These are phyloP conservation scores for Germaria angustata DNA, from an alignment of 2,888 invertebrate species.

Conservation along the genomic window DNA sequence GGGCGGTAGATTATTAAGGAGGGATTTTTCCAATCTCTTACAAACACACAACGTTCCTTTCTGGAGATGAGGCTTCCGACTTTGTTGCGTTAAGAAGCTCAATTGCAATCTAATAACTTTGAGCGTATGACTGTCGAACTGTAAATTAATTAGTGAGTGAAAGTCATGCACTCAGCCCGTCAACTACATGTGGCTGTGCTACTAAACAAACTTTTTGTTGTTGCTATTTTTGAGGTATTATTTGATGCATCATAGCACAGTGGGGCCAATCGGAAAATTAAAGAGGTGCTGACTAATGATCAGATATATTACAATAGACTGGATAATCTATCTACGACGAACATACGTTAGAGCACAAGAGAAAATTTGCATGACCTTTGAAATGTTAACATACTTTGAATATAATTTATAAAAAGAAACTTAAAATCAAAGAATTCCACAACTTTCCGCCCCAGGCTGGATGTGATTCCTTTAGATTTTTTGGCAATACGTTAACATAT, in stretches of 20 bases:
- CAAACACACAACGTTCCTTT: background rate
- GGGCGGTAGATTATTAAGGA: background rate
- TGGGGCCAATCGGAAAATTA: background rate
- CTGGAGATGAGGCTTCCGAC: background rate
- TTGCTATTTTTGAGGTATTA: background rate
- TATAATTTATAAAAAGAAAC: no score
- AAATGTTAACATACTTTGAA: no score
- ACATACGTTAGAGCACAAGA: no score
- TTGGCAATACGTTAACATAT: no score
- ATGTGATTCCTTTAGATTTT: no score
- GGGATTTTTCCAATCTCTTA: background rate
- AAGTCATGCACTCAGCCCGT: conserved; percentile 18
- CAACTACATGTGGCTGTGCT: background rate
- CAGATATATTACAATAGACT: no score
- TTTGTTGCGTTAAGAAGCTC: no score
- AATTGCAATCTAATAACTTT: background rate
- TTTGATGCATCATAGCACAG: background rate
- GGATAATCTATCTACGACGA: no score
- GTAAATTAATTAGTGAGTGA: background rate
- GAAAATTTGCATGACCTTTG: no score
- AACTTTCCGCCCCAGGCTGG: no score
- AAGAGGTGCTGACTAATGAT: no score
- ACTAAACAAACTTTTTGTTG: background rate
- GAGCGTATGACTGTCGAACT: background rate
- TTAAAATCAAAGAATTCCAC: no score